These are phyloP conservation scores for Dipodomys stephensi DNA, from an alignment of 2,113 vertebrate genomes.

Conservation along the genomic window DNA sequence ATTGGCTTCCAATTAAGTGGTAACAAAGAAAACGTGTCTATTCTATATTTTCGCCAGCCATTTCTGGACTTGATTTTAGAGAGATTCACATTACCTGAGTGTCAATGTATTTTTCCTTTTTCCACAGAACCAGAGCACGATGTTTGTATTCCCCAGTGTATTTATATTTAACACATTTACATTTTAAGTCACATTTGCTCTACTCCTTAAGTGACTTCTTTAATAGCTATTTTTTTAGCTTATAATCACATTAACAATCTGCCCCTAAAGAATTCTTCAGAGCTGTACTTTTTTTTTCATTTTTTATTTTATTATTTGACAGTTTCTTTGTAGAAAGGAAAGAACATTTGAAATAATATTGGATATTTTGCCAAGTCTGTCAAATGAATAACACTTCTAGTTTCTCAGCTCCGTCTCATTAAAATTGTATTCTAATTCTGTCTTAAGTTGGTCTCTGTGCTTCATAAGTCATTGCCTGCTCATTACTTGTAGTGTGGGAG, in stretches of 20 bases:
- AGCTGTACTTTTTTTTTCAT: conserved; percentile 53
- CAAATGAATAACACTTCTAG: conserved; percentile 87
- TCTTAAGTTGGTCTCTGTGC: conserved; percentile 88
- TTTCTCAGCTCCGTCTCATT: conserved; percentile 89
- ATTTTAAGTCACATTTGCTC: conserved; percentile 67
- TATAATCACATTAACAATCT: conserved; percentile 82
- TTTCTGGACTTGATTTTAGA: conserved; percentile 60
- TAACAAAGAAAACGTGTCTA: conserved; percentile 66
- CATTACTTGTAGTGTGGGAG: conserved; percentile 89
- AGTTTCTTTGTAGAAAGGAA: conserved; percentile 83
- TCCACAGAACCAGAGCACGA: conserved; percentile 17
- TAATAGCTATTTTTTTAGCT: conserved; percentile 76
- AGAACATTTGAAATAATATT: conserved; percentile 87
- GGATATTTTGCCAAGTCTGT: conserved; percentile 90
- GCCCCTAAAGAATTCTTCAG: conserved; percentile 74
- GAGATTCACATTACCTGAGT: not conserved
- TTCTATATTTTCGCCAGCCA: conserved; percentile 23
- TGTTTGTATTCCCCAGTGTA: conserved; percentile 66
- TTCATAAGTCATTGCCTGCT: conserved; percentile 91
- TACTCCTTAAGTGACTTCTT: conserved; percentile 73
- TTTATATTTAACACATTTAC: conserved; percentile 60
- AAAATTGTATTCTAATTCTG: conserved; percentile 91
- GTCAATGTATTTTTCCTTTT: conserved; percentile 55
- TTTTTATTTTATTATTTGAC: conserved; percentile 80
- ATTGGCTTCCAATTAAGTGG: conserved; percentile 46